These are phyloP conservation scores for Mastacembelus armatus DNA, from an alignment of 2,797 vertebrate genomes.

Conservation along the genomic window DNA sequence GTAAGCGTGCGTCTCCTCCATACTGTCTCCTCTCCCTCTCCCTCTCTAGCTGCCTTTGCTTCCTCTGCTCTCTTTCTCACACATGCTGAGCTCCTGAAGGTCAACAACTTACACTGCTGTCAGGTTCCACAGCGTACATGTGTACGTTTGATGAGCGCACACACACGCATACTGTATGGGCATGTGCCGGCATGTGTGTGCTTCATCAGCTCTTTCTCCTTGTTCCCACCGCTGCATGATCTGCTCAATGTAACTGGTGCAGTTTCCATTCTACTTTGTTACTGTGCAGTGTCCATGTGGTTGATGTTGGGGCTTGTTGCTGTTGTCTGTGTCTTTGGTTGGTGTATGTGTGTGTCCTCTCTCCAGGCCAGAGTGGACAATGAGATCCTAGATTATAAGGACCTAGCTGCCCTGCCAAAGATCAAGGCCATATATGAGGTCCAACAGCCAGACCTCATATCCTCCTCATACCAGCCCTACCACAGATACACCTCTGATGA, in stretches of 20 bases:
- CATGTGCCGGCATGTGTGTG: constrained; percentile 37
- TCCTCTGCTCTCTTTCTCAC: constrained; percentile 51
- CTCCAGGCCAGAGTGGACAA: constrained; percentile 98
- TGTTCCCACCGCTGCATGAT: constrained; percentile 28
- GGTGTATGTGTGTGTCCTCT: constrained; percentile 82
- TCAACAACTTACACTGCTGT: constrained; percentile 60
- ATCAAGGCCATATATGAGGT: constrained; percentile 99
- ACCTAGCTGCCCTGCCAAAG: constrained; percentile 99
- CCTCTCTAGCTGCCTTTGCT: constrained; percentile 36
- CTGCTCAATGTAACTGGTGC: constrained; percentile 10
- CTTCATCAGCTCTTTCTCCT: constrained; percentile 40
- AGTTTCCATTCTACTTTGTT: constrained; percentile 49
- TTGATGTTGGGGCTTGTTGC: constrained; percentile 69
- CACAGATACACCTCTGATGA: constrained; percentile 94
- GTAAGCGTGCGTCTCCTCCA: constrained; percentile 72
- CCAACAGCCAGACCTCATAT: constrained; percentile 96
- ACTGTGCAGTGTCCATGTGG: constrained; percentile 55
- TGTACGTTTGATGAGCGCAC: constrained; percentile 37
- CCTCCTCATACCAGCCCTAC: constrained; percentile 90
- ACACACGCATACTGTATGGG: not conserved
- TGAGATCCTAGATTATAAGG: constrained; percentile 99
- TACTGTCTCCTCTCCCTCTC: constrained; percentile 24
- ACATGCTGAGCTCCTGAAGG: constrained; percentile 65
- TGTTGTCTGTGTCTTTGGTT: constrained; percentile 71
- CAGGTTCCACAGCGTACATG: constrained; percentile 41